A percentile compares a stretch with the other conserved stretches of the same genome.
phyloP scores from a whole-genome alignment of 2,797 vertebrate species.

The Scolopax bukidnonensis region DNA sequence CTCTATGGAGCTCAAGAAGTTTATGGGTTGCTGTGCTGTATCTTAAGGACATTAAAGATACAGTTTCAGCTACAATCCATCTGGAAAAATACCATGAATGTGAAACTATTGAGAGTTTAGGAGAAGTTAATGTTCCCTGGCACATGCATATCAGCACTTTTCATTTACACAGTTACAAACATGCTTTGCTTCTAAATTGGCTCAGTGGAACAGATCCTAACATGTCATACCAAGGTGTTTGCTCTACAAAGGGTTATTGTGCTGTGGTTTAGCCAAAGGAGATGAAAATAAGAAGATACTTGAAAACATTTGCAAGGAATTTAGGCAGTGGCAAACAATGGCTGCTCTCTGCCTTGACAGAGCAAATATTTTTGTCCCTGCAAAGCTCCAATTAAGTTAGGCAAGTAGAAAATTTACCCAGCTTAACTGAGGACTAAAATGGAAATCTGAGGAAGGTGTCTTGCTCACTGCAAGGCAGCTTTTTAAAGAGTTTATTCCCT shows the following conservation, averaged over 20 bases:
- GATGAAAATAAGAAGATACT: neutral
- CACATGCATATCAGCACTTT: neutral
- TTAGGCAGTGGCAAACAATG: neutral
- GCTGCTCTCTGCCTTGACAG: neutral
- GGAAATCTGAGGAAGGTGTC: neutral
- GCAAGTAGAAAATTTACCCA: neutral
- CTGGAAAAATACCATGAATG: constrained; percentile 52
- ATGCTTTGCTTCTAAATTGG: constrained; percentile 13
- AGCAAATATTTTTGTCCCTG: neutral
- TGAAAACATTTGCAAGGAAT: neutral
- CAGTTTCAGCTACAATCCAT: constrained; percentile 50
- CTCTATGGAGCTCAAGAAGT: constrained; percentile 12
- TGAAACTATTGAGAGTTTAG: constrained; percentile 22
- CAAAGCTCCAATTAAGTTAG: constrained; percentile 13
- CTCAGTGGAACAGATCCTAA: constrained; percentile 33
- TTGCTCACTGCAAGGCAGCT: neutral
- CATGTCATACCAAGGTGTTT: neutral
- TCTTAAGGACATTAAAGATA: constrained; percentile 59
- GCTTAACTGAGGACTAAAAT: constrained; percentile 1
- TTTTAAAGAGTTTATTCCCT: neutral
- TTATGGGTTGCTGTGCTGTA: constrained; percentile 38
- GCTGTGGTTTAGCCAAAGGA: constrained; percentile 16
- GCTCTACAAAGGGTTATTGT: constrained; percentile 21
- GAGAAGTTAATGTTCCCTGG: constrained; percentile 14
- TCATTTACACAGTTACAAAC: constrained; percentile 49